Percentiles rank a stretch among this genome's conserved stretches.
phyloP scores from a whole-genome alignment of 2,113 vertebrate species.

The Emberiza fucata region DNA sequence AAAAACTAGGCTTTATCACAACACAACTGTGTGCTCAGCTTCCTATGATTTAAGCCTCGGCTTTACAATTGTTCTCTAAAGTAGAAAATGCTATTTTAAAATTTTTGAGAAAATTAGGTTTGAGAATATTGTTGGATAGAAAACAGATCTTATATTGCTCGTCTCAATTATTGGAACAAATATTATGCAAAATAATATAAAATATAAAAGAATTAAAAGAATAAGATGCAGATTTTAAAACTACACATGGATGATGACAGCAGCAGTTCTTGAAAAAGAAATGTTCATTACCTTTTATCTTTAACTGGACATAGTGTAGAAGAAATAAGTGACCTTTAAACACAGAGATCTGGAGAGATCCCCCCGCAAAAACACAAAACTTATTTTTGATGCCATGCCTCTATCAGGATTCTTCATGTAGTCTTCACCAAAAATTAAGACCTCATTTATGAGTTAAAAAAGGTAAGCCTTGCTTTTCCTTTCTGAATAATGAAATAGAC shows the following conservation, averaged over 20 bases:
- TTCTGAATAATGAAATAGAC: not conserved
- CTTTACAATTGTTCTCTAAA: not conserved
- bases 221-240: not conserved
- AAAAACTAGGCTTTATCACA: not conserved
- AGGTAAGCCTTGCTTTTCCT: not conserved
- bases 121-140: not conserved
- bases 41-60: not conserved
- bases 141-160: not conserved
- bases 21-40: not conserved
- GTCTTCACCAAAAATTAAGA: not conserved
- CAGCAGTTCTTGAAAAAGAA: not conserved
- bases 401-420: not conserved
- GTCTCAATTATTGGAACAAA: not conserved
- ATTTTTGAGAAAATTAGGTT: not conserved
- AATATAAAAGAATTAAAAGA: not conserved
- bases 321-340: not conserved
- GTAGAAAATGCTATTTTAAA: not conserved
- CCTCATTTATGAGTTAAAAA: not conserved
- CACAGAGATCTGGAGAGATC: not conserved
- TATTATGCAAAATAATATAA: not conserved
- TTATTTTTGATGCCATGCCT: not conserved
- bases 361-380: rapidly evolving
- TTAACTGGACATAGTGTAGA: not conserved
- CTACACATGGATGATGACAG: not conserved
- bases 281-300: not conserved